Evolutionary conservation across 2,113 vertebrate species (phyloP).

Genomic region (Pithys albifrons): DNA sequence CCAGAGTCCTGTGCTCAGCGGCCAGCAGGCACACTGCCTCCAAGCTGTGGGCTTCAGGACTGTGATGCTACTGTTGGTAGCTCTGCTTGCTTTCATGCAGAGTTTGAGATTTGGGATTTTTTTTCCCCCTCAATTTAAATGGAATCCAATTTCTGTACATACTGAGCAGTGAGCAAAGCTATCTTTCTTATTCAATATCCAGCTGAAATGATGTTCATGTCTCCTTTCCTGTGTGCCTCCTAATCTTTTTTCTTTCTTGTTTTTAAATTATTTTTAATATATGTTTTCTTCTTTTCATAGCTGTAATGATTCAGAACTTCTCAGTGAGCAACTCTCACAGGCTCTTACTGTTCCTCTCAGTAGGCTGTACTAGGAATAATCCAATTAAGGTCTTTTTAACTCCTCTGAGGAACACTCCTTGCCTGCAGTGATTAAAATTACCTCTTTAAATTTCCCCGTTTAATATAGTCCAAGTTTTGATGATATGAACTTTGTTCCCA

Average conservation of each 20-base stretch:
- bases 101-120: background rate
- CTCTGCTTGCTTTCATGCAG: background rate
- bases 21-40: background rate
- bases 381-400: slow-evolving; percentile 5
- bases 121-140: background rate
- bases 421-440: slow-evolving; percentile 24
- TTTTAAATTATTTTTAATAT: background rate
- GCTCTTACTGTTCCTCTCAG: background rate
- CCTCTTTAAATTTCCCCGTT: slow-evolving; percentile 8
- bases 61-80: background rate
- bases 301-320: background rate
- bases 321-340: background rate
- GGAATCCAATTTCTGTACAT: background rate
- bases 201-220: background rate
- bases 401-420: background rate
- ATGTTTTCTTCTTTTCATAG: background rate
- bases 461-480: slow-evolving; percentile 5
- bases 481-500: background rate
- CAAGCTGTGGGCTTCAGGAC: background rate
- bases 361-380: background rate
- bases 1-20: background rate
- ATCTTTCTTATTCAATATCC: background rate
- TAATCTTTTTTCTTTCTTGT: background rate
- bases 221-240: background rate
- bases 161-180: background rate